Evolutionary conservation across 2,888 invertebrate species (phyloP), one percentile per base, ranked within the genome.

Genomic region (Coremacera marginata): DNA sequence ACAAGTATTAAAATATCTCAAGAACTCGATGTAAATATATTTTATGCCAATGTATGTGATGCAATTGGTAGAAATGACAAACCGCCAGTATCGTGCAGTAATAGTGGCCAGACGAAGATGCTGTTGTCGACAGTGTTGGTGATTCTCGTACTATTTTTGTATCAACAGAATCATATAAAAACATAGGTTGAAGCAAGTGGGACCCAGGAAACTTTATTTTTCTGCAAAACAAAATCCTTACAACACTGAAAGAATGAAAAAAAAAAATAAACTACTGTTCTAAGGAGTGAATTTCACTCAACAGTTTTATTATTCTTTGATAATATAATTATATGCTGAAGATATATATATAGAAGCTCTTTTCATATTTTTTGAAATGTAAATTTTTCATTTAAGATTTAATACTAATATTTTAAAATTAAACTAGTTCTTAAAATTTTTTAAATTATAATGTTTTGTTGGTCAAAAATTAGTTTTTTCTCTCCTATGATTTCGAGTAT

Each of bases 1-100:
- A 73, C 70, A 74, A 80, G 80, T 79, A 79, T 80, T 80, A 80
- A 79, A 72, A 76, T 76, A 68, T 76, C 80, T 79, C 80, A 80
- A 80, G 76, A 72, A 77, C 34, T 74, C 71, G 70, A 68, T 68
- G 57, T 67, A 68, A 70, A 75, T 70, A 70, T n/a, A 60, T 31
- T 67, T 51, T 60, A 27, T 37, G 55, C 51, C 34, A 71, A 57
- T 63, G 73, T 49, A 49, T 63, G 49, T 70, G 52, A 34, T 70
- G 52, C n/a, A 73, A 16, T 16, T 25, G 49, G 27, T 65, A 31
- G 44, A 62, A 65, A 60, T 49, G 63, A 31, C 22, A 22, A 55
- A 8, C 62, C 11, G 37, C 73, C 55, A 14, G 16, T 51, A 9
- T 52, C 14, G 68, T 74, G 73, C 14, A 27, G 44, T 63, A 27